Evolutionary conservation across 2,888 invertebrate species (phyloP), one percentile per base, ranked within the genome.

Genomic region (Molorchus minor): DNA sequence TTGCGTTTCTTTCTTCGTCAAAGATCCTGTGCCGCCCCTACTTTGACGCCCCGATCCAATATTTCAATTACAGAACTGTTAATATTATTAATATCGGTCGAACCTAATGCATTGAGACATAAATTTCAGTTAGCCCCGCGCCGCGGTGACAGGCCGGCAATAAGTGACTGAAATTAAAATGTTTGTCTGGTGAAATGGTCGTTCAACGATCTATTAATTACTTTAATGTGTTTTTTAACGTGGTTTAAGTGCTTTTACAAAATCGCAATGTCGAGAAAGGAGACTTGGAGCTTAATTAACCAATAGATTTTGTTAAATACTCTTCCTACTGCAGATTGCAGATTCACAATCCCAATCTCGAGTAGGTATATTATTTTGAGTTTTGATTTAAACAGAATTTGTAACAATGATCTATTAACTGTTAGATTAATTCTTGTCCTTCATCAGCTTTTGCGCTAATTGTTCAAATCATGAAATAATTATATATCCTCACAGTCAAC

Each of bases 41-140:
- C 56, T 43, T 43, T 43, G 16, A 38, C 49, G 38, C 49, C 35
- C 45, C 15, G 30, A 25, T 3, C 45, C 56, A 45, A 57, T 57
- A 57, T 57, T 57, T 57, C 57, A 57, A 25, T 44, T 44, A 15
- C 44, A 44, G 44, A 12, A 25, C 44, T 45, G 44, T 44, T 54
- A 45, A 54, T 54, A 45, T 45, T 54, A 54, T 54, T 54, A 54
- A 54, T 54, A 54, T 54, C 45, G 54, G 44, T 29, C 35, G 13
- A 36, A 10, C 5, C 25, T 49, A 49, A 49, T 49, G 49, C 16
- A 49, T 49, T 49, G 29, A 49, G 49, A 49, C 49, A 38, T 49
- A 49, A 49, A 49, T 49, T 25, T 33, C 12, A 33, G 20, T 38
- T 21, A 38, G 25, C 15, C 16, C 29, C 38, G 16, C 36, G 20